Conservation (phyloP, 2,797 vertebrate genomes). For the Myotis myotis region DNA sequence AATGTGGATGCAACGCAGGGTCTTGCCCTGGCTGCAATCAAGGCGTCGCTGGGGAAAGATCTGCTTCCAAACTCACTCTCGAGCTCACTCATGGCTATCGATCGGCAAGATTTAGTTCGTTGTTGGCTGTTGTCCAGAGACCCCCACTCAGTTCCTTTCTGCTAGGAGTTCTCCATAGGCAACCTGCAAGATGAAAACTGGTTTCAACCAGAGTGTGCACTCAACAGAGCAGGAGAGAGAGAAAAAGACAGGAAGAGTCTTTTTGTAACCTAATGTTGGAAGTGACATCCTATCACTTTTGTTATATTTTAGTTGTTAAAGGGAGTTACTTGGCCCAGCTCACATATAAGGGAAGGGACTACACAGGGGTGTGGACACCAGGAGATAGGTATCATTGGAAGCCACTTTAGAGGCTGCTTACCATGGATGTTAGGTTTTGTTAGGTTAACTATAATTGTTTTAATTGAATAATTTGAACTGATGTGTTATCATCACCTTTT, state of each 20-base stretch:
- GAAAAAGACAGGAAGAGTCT: background rate
- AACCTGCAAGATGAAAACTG: background rate
- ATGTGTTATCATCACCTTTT: background rate
- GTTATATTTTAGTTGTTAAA: background rate
- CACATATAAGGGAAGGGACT: background rate
- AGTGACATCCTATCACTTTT: background rate
- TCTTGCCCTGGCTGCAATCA: background rate
- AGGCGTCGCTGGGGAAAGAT: background rate
- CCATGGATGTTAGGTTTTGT: background rate
- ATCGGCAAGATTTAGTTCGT: background rate
- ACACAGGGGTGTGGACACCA: background rate
- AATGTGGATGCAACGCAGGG: background rate
- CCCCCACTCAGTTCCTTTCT: background rate
- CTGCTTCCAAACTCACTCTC: background rate
- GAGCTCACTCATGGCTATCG: background rate
- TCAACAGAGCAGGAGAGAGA: background rate
- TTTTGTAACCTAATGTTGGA: background rate
- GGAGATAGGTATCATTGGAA: fast-evolving
- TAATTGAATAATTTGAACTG: background rate
- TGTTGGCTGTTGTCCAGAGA: background rate
- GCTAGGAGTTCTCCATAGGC: background rate
- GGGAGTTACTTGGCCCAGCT: background rate
- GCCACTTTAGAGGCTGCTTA: background rate
- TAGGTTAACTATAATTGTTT: background rate
- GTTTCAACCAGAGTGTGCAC: background rate